Evolutionary conservation across 2,888 invertebrate genomes (phyloP).

Genomic region (Hyposoter didymator): DNA sequence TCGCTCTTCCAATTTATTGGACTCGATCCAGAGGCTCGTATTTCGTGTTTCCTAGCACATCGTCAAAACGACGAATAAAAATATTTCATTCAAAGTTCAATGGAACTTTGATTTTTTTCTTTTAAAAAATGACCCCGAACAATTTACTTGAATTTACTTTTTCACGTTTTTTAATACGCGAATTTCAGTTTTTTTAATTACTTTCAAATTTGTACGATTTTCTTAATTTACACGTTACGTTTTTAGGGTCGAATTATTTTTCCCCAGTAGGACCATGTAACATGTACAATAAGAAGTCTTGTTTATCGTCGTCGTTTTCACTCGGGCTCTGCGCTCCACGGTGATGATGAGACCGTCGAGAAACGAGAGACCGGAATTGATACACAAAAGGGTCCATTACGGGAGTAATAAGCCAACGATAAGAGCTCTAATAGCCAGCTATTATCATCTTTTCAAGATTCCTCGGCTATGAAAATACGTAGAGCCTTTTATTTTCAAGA

Average conservation of each 20-base stretch:
- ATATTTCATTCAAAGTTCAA: no score
- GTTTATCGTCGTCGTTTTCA: slow-evolving; percentile 38
- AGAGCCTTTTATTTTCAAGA: slow-evolving; percentile 19
- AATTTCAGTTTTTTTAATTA: not conserved
- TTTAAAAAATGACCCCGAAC: no score
- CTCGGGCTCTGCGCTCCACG: slow-evolving; percentile 8
- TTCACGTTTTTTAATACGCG: not conserved
- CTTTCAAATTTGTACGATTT: not conserved
- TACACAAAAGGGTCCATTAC: slow-evolving; percentile 76
- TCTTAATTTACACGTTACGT: not conserved
- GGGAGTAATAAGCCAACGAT: slow-evolving; percentile 75
- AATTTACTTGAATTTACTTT: no score
- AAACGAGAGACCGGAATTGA: slow-evolving; percentile 44
- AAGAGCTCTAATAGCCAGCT: slow-evolving; percentile 67
- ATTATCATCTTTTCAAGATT: slow-evolving; percentile 44
- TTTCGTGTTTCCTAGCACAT: no score
- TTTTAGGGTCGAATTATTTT: not conserved
- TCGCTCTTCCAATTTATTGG: not conserved
- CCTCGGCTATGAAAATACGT: slow-evolving; percentile 19
- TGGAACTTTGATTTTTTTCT: no score
- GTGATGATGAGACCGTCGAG: slow-evolving; percentile 31
- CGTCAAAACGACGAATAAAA: no score
- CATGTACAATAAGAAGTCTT: slow-evolving; percentile 3
- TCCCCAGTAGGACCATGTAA: not conserved
- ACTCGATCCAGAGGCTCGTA: no score